Base-by-base conservation (phyloP, 2,888 invertebrate species). In the Brenthis daphne region DNA sequence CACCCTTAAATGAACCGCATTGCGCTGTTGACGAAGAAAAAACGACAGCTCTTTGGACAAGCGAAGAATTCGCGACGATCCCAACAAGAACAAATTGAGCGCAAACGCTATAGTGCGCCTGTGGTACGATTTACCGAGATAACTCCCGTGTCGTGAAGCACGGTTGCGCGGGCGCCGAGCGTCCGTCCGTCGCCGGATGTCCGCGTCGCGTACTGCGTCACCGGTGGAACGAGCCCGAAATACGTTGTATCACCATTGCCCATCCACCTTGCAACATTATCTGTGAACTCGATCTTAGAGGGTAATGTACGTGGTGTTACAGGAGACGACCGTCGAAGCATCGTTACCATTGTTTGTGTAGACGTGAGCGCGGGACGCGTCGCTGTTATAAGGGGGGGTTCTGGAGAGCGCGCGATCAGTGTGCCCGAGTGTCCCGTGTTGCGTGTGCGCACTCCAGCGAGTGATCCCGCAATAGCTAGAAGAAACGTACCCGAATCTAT, bases 41-140 rank as follows among this genome's bases (percentile, higher is more conserved):
- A 89, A 89, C 85, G 78, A 86, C 85, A 82, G 84, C 83, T 85
- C 86, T 87, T 86, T 82, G 85, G 86, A 89, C 87, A 86, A 89
- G 88, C 87, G 81, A 88, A 90, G 91, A 90, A 90, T 90, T 90
- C 85, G 86, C 88, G 79, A 85, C 86, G 86, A 89, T 86, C 86
- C 87, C 90, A 92, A 92, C 86, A 92, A 91, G 90, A 92, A 88
- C 92, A 92, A 91, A 92, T 92, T 91, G 88, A 90, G 85, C 86
- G 86, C 86, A 85, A 89, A 89, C 86, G 89, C 89, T 89, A 90
- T 92, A 90, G 89, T 89, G 89, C 20, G 20, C 20, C 20, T 20
- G 20, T 87, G 86, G 86, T 86, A 88, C 89, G 92, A 91, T 90
- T 90, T 85, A 87, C 87, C 74, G 85, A 90, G 91, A 92, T 91